These are phyloP conservation scores for Hyles lineata DNA, from an alignment of 2,888 invertebrate genomes.

Conservation along the genomic window DNA sequence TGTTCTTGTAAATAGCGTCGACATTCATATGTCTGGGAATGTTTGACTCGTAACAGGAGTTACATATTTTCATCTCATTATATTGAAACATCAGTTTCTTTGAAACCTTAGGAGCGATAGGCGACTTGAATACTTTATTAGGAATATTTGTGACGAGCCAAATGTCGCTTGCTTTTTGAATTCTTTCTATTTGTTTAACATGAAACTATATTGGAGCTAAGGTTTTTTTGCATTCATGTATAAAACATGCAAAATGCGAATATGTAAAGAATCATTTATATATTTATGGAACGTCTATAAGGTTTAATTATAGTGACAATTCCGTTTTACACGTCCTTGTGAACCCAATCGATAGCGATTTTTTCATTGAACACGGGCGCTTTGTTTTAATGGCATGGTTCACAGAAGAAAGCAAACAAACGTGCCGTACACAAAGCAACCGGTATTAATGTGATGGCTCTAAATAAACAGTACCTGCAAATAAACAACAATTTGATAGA, in stretches of 20 bases:
- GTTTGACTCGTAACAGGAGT: not conserved
- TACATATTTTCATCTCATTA: not conserved
- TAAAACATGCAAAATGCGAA: too few relatives aligned
- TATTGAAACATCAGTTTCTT: conserved; percentile 7
- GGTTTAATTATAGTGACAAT: not conserved
- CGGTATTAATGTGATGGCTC: conserved; percentile 58
- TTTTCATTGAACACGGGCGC: not conserved
- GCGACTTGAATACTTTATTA: too few relatives aligned
- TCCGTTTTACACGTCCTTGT: not conserved
- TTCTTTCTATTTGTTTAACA: not conserved
- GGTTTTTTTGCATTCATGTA: too few relatives aligned
- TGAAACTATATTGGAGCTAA: too few relatives aligned
- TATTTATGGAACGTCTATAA: not conserved
- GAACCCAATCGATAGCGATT: not conserved
- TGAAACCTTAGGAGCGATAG: conserved; percentile 8
- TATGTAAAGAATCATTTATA: not conserved
- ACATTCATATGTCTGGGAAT: not conserved
- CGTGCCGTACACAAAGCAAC: conserved; percentile 54
- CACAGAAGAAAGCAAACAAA: conserved; percentile 52
- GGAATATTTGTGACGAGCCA: too few relatives aligned
- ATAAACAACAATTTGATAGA: conserved; percentile 46
- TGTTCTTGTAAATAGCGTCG: conserved; percentile 7
- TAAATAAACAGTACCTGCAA: conserved; percentile 58
- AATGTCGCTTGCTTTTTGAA: not conserved
- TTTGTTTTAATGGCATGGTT: conserved; percentile 28